A percentile compares a stretch with the other conserved stretches of the same genome.
Conservation (phyloP, 2,797 vertebrate species). For the Bradypodion ventrale region DNA sequence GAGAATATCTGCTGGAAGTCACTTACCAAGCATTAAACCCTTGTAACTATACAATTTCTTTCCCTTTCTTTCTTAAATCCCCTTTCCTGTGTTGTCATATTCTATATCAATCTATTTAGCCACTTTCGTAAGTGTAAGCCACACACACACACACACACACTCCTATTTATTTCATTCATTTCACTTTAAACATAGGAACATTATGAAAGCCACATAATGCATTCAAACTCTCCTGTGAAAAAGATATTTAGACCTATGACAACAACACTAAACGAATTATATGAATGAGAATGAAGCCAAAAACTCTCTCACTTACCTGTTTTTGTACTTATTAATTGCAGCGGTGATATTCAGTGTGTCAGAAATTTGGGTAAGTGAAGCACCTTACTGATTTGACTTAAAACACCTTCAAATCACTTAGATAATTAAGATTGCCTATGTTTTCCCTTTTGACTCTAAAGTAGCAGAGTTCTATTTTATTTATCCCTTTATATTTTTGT, state of each 20-base stretch:
- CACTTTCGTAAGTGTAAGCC: too few species aligned
- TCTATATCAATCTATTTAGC: too few species aligned
- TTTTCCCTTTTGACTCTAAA: neutral
- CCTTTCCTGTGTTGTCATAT: too few species aligned
- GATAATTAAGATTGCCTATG: neutral
- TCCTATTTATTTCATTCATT: neutral
- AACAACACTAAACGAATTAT: neutral
- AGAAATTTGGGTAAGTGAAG: neutral
- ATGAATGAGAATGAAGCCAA: too few species aligned
- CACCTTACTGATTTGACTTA: neutral
- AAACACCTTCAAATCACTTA: neutral
- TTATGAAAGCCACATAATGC: neutral
- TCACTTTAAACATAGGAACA: neutral
- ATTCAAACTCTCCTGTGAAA: neutral
- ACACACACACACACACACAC: too few species aligned
- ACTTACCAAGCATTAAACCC: too few species aligned
- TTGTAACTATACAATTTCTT: too few species aligned
- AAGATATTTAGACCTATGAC: neutral
- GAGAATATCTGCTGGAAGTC: too few species aligned
- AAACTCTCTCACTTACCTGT: neutral
- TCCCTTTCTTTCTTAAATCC: too few species aligned
- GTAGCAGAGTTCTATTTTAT: neutral
- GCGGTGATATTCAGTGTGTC: neutral
- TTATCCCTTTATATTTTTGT: neutral
- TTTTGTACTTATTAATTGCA: neutral